Conservation (phyloP, 1,140 invertebrate genomes). For the Chlorops oryzae region DNA sequence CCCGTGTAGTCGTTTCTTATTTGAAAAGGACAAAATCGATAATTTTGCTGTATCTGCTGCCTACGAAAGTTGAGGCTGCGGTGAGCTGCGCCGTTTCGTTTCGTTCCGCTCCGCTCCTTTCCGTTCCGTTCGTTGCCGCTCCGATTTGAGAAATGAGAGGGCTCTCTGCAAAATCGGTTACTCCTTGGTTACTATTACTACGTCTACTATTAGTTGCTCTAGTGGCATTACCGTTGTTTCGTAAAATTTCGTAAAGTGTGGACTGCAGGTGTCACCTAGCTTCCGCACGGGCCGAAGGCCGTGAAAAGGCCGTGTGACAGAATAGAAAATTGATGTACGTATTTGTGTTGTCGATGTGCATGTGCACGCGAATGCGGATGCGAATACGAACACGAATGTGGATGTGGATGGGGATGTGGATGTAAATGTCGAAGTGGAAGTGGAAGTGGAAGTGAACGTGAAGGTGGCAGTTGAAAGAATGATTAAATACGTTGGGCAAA, state of each 20-base stretch:
- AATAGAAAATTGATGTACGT: not conserved
- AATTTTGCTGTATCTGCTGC: conserved; percentile 10
- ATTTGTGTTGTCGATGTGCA: not conserved
- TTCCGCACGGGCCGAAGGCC: not conserved
- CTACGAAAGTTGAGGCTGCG: too few relatives aligned
- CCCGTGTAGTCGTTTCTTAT: not conserved
- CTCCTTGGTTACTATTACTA: too few relatives aligned
- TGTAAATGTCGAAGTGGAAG: not conserved
- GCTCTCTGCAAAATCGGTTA: too few relatives aligned
- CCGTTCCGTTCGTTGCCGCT: too few relatives aligned
- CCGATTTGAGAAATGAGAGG: too few relatives aligned
- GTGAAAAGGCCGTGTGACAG: conserved; percentile 2
- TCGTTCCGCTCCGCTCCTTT: too few relatives aligned
- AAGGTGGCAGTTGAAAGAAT: not conserved
- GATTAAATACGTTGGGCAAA: conserved; percentile 11
- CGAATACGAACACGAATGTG: conserved; percentile 5
- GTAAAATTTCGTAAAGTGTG: too few relatives aligned
- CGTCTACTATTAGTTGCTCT: too few relatives aligned
- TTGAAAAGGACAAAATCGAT: conserved; percentile 12
- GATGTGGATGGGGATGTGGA: not conserved
- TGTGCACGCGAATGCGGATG: not conserved
- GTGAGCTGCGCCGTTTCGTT: too few relatives aligned
- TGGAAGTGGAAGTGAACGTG: not conserved
- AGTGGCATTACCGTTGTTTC: too few relatives aligned
- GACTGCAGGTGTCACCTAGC: too few relatives aligned